These are phyloP conservation scores for Bubo bubo DNA, from an alignment of 2,113 vertebrate species.

Conservation along the genomic window DNA sequence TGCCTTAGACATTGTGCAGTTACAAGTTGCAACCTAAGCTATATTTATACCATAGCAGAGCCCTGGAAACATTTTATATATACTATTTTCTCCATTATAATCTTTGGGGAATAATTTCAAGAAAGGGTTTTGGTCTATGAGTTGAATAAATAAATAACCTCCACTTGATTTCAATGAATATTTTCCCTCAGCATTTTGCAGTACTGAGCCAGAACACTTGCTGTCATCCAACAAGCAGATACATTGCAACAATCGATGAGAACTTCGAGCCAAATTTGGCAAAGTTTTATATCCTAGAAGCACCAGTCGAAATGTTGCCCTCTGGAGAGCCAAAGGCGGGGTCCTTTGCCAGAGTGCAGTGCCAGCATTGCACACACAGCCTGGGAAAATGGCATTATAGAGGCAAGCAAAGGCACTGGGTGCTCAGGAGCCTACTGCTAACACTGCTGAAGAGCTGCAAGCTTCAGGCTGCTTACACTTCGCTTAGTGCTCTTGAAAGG, in stretches of 20 bases:
- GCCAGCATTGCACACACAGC: background rate
- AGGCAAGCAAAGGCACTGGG: background rate
- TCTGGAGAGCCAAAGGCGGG: background rate
- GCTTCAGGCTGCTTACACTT: background rate
- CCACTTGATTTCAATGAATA: background rate
- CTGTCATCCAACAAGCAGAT: background rate
- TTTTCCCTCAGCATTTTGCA: background rate
- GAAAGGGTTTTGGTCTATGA: background rate
- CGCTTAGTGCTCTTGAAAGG: background rate
- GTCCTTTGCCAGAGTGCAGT: background rate
- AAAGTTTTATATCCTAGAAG: background rate
- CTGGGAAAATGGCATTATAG: background rate
- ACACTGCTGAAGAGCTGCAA: background rate
- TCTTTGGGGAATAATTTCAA: background rate
- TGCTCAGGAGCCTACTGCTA: background rate
- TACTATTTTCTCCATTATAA: background rate
- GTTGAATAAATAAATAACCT: background rate
- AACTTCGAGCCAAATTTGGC: background rate
- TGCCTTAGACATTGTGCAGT: background rate
- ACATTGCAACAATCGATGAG: background rate
- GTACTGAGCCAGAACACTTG: background rate
- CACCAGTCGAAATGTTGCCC: rapidly evolving
- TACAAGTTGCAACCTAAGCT: background rate
- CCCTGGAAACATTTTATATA: background rate
- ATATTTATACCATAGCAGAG: background rate